These are phyloP conservation scores for Capromys pilorides DNA, from an alignment of 2,797 vertebrate species.

Conservation along the genomic window DNA sequence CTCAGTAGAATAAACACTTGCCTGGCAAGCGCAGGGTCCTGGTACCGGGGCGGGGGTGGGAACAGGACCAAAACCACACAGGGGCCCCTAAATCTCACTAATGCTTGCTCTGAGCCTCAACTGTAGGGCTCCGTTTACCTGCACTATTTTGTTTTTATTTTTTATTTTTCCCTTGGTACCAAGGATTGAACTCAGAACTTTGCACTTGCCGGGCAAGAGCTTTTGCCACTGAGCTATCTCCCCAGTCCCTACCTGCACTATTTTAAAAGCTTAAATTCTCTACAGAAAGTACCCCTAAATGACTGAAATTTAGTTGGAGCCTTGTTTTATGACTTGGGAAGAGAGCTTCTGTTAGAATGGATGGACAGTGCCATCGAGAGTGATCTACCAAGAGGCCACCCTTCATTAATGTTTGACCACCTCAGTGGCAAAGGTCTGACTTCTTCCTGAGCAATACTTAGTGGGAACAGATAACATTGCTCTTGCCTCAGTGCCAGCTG, in stretches of 20 bases:
- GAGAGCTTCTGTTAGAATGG: background rate
- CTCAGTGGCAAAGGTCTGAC: constrained; percentile 58
- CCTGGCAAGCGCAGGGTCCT: no score
- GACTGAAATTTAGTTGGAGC: background rate
- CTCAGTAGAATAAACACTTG: no score
- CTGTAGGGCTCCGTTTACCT: background rate
- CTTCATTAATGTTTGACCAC: constrained; percentile 69
- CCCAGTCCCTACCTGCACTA: background rate
- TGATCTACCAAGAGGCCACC: background rate
- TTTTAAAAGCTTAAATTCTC: background rate
- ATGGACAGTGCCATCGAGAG: background rate
- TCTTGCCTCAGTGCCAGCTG: background rate
- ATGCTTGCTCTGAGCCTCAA: background rate
- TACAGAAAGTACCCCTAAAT: background rate
- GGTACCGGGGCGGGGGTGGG: no score
- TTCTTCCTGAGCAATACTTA: background rate
- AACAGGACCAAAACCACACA: no score
- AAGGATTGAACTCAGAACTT: no score
- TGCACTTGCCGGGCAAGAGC: no score
- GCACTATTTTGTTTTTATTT: background rate
- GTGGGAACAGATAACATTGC: background rate
- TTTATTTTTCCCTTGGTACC: no score
- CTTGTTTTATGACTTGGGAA: constrained; percentile 15
- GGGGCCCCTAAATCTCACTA: background rate
- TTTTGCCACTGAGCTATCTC: no score